Base-by-base conservation (phyloP, 92 coral and sea anemone genomes). In the Epizoanthus fatuus region DNA sequence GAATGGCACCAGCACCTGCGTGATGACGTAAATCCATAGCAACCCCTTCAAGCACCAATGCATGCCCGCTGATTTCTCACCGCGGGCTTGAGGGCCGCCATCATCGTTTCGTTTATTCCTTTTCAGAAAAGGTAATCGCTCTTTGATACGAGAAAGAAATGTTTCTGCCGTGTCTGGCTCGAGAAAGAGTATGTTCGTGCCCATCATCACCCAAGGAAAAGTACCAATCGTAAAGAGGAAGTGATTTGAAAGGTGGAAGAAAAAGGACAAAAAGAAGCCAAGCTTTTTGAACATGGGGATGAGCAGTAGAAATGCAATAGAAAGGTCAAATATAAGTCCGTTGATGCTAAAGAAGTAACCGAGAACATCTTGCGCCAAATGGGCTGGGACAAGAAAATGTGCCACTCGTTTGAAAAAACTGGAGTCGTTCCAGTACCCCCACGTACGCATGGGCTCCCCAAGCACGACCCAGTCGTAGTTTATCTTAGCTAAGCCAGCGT, bases 131-230 rank as follows among this genome's bases (percentile, higher is more conserved):
- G 57, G 15, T 1, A 87, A 2, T 8, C 59, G 44, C 19, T 65
- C 35, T 63, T 83, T 62, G 22, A 72, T 3, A 9, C 37, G 67
- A 29, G 3, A 22, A 60, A 79, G 32, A 45, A 79, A 63, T 15
- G 42, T 72, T 20, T 83, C 73, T 12, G 86, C 25, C 14, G 89
- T 85, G 72, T 90, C 87, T 19, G 79, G 51, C 19, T 90, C 56
- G 7, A 90, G 69, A 59, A 84, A 90, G 0, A 90, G 54, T 3
- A 80, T 60, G 37, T 80, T 86, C 7, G 93, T 25, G 5, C 72
- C 81, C 72, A 90, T 90, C 93, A 90, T 90, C 5, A 90, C 88
- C 93, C 93, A 90, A n/a, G 93, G 93, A 74, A 90, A 90, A 3
- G 93, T 90, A 4, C 93, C 93, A 39, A 90, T 90, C 45, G 52